Evolutionary conservation across 1,140 invertebrate species (phyloP).

Genomic region (Bombus fervidus): DNA sequence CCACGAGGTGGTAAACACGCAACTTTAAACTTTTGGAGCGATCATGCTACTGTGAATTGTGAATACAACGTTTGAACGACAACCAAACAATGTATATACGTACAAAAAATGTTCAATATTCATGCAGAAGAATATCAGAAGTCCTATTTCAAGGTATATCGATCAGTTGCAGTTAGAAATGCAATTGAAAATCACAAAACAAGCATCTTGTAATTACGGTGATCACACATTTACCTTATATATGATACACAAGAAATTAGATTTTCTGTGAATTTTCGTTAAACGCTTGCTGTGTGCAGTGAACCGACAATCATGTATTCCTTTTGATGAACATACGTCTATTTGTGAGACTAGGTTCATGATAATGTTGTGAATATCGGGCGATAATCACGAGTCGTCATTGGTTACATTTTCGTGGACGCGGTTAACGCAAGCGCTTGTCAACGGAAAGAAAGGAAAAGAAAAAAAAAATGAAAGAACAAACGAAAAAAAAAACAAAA

Average conservation of each 20-base stretch:
- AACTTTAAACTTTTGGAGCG: constrained; percentile 55
- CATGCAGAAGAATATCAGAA: constrained; percentile 56
- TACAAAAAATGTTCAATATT: constrained; percentile 59
- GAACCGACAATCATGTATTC: constrained; percentile 76
- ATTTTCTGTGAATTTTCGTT: constrained; percentile 7
- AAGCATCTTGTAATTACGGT: constrained; percentile 57
- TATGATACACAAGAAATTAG: constrained; percentile 5
- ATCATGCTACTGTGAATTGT: constrained; percentile 63
- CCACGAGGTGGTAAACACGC: constrained; percentile 57
- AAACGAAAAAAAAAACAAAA: neutral
- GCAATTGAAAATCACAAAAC: constrained; percentile 52
- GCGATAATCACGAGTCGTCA: neutral
- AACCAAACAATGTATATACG: constrained; percentile 52
- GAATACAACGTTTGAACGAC: constrained; percentile 53
- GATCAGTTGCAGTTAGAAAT: constrained; percentile 33
- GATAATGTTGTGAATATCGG: neutral
- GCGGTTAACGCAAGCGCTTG: neutral
- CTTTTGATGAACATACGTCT: constrained; percentile 38
- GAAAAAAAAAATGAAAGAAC: neutral
- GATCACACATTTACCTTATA: constrained; percentile 31
- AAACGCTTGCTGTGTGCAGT: constrained; percentile 61
- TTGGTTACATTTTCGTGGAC: neutral
- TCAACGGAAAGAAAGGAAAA: constrained; percentile 1
- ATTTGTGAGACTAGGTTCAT: neutral
- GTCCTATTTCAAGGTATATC: constrained; percentile 29